phyloP scores from a whole-genome alignment of 2,113 vertebrate genomes.

The Orthonyx spaldingii region DNA sequence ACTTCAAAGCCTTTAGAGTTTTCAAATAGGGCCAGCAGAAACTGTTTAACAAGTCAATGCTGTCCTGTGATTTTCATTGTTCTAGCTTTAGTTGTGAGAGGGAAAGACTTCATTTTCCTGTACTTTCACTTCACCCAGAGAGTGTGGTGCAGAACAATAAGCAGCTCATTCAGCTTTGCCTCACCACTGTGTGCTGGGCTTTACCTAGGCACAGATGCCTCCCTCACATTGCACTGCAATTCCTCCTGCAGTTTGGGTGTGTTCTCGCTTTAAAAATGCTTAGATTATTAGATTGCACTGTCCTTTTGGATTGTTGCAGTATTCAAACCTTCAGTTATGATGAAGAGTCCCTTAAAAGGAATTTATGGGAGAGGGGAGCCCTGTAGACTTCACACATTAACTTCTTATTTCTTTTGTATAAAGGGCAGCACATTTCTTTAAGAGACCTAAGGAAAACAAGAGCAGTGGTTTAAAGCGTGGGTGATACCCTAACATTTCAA shows the following conservation, averaged over 20 bases:
- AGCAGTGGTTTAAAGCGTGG: background rate
- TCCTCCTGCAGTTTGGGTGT: background rate
- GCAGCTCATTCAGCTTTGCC: background rate
- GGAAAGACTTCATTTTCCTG: constrained; percentile 54
- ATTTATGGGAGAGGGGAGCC: background rate
- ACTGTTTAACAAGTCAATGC: constrained; percentile 64
- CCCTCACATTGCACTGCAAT: background rate
- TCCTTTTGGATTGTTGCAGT: background rate
- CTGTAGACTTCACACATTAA: background rate
- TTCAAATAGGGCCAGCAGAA: constrained; percentile 50
- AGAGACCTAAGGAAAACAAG: background rate
- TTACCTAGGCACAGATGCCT: background rate
- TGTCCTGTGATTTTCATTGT: constrained; percentile 46
- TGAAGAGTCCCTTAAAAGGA: background rate
- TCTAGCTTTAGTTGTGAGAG: constrained; percentile 30
- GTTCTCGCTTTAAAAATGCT: background rate
- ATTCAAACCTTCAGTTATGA: background rate
- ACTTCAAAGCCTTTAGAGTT: constrained; percentile 52
- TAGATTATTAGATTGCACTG: background rate
- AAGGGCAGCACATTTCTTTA: background rate
- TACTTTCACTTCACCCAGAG: constrained; percentile 21
- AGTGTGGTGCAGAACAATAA: background rate
- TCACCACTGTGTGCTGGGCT: background rate
- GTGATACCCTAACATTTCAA: background rate
- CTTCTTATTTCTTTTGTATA: background rate